phyloP scores from a whole-genome alignment of 2,113 vertebrate species.

The Paratilapia polleni region DNA sequence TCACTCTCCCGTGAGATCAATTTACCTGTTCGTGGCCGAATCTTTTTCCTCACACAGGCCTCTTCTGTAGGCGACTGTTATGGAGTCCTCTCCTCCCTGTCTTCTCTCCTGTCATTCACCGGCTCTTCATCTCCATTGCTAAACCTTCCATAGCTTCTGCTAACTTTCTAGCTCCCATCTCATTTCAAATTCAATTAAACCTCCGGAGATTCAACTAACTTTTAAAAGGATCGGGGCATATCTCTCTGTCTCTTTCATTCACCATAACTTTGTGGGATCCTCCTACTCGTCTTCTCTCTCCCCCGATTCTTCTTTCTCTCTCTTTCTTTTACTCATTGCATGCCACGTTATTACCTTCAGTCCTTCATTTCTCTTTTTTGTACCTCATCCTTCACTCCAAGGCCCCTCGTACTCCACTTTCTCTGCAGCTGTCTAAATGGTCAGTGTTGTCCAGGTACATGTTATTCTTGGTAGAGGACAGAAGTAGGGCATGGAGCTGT shows the following conservation, averaged over 20 bases:
- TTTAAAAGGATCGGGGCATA: slow-evolving; percentile 73
- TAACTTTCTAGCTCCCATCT: slow-evolving; percentile 69
- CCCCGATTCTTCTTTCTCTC: slow-evolving; percentile 21
- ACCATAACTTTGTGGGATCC: slow-evolving; percentile 61
- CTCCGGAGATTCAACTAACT: slow-evolving; percentile 79
- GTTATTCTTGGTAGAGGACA: slow-evolving; percentile 72
- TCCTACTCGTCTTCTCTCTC: slow-evolving; percentile 36
- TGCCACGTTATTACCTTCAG: slow-evolving; percentile 52
- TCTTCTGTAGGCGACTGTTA: slow-evolving; percentile 45
- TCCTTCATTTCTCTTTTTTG: slow-evolving; percentile 24
- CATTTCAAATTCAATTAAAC: slow-evolving; percentile 79
- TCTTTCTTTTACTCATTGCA: slow-evolving; percentile 26
- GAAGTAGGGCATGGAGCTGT: slow-evolving; percentile 55
- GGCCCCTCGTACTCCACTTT: slow-evolving; percentile 3
- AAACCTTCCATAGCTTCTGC: slow-evolving; percentile 63
- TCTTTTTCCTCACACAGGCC: slow-evolving; percentile 50
- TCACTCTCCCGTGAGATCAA: slow-evolving; percentile 73
- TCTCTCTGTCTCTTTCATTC: slow-evolving; percentile 70
- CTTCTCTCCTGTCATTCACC: slow-evolving; percentile 68
- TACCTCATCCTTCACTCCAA: slow-evolving; percentile 19
- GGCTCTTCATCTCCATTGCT: slow-evolving; percentile 66
- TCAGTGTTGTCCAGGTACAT: slow-evolving; percentile 66
- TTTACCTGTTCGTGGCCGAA: slow-evolving; percentile 74
- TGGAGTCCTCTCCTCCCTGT: slow-evolving; percentile 56
- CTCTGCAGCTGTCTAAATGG: slow-evolving; percentile 71